These are phyloP conservation scores for Drosophila kanekoi DNA, from an alignment of 2,888 invertebrate species.

Conservation along the genomic window DNA sequence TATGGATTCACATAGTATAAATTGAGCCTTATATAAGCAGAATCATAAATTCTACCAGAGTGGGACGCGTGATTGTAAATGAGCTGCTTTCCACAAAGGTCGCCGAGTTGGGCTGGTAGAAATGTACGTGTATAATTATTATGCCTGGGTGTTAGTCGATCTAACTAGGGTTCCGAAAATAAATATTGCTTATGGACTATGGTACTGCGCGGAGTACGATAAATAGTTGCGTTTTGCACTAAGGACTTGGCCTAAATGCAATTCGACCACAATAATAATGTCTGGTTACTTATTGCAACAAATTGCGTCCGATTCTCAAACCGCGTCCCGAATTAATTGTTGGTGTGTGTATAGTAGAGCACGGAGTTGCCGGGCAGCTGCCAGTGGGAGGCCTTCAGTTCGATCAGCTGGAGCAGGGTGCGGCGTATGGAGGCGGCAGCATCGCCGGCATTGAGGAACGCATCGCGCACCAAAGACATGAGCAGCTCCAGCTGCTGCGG, in stretches of 20 bases:
- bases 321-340: constrained; percentile 51
- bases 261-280: constrained; percentile 74
- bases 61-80: constrained; percentile 12
- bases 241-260: constrained; percentile 74
- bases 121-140: constrained; percentile 26
- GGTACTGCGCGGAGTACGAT: constrained; percentile 53
- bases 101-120: constrained; percentile 13
- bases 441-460: constrained; percentile 91
- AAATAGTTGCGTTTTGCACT: constrained; percentile 61
- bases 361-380: constrained; percentile 95
- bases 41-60: constrained; percentile 31
- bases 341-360: constrained; percentile 89
- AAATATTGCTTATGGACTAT: constrained; percentile 70
- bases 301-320: constrained; percentile 46
- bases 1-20: constrained; percentile 67
- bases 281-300: constrained; percentile 63
- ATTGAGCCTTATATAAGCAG: constrained; percentile 67
- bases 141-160: constrained; percentile 63
- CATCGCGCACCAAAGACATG: constrained; percentile 92
- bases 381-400: constrained; percentile 96
- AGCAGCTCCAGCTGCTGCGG: constrained; percentile 92
- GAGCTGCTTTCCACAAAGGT: constrained; percentile 17
- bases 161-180: constrained; percentile 64
- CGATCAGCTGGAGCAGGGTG: constrained; percentile 94
- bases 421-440: constrained; percentile 92